phyloP scores from a whole-genome alignment of 2,113 vertebrate genomes.

The Phalacrocorax brasilianus region DNA sequence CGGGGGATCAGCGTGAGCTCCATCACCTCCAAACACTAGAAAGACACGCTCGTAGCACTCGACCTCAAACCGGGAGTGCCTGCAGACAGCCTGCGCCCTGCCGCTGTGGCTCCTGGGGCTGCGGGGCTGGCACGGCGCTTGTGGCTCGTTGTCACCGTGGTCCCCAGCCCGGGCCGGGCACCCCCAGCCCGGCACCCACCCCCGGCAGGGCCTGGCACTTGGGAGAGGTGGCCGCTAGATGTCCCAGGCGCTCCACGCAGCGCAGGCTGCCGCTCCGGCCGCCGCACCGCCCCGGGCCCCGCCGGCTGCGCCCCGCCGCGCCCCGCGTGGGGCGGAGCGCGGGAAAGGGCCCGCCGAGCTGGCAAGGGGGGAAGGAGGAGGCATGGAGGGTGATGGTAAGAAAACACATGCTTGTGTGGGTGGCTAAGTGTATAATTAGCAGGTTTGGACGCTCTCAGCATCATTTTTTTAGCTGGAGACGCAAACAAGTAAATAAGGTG shows the following conservation, averaged over 20 bases:
- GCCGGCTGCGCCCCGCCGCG: too few species aligned
- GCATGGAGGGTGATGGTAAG: neutral
- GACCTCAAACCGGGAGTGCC: rapidly evolving
- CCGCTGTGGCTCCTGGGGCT: neutral
- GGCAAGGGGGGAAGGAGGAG: neutral
- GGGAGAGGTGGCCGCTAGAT: too few species aligned
- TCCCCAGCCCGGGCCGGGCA: neutral
- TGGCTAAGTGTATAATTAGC: slow-evolving; percentile 22
- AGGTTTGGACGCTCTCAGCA: neutral
- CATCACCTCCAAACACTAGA: neutral
- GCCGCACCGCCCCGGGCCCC: too few species aligned
- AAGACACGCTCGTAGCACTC: rapidly evolving
- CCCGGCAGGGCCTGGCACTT: too few species aligned
- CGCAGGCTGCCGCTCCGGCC: too few species aligned
- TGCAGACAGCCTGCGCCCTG: neutral
- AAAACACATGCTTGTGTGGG: neutral
- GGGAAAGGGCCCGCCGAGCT: neutral
- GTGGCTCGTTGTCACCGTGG: neutral
- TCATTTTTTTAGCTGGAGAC: neutral
- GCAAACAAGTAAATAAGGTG: neutral
- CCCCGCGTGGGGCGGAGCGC: neutral
- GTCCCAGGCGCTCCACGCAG: too few species aligned
- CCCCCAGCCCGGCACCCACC: too few species aligned
- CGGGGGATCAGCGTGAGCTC: neutral
- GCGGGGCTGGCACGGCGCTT: neutral